A percentile compares a stretch with the other conserved stretches of the same genome.
phyloP scores from a whole-genome alignment of 2,888 invertebrate genomes.

The Yponomeuta plumbellus region DNA sequence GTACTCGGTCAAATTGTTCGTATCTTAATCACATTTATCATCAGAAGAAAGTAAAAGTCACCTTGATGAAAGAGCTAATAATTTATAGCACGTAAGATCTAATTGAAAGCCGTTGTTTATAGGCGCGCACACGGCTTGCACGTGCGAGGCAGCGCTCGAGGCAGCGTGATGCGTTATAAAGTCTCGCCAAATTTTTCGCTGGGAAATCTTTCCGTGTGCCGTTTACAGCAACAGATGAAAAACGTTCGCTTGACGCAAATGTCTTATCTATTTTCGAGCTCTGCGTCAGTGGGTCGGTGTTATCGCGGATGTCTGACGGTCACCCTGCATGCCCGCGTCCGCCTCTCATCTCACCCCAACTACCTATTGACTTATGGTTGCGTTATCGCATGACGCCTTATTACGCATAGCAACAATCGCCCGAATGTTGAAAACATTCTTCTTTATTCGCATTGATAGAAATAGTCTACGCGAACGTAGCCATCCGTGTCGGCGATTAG shows the following conservation, averaged over 20 bases:
- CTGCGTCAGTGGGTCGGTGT: constrained; percentile 65
- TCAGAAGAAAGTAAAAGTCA: not conserved
- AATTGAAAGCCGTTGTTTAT: not conserved
- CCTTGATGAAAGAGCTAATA: not conserved
- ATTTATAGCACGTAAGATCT: not conserved
- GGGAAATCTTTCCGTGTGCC: constrained; percentile 61
- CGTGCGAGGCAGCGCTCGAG: not conserved
- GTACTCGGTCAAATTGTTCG: not conserved
- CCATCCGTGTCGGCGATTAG: too few species aligned
- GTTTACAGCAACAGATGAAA: constrained; percentile 63
- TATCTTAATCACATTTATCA: not conserved
- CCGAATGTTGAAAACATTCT: not conserved
- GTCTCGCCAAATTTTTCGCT: constrained; percentile 57
- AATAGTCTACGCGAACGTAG: not conserved
- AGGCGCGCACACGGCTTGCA: not conserved
- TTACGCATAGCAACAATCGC: not conserved
- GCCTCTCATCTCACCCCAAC: not conserved
- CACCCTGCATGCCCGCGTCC: constrained; percentile 2
- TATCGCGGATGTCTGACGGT: constrained; percentile 44
- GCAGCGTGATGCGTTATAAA: constrained; percentile 24
- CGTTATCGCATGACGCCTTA: constrained; percentile 1
- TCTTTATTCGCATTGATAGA: not conserved
- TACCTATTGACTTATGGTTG: not conserved
- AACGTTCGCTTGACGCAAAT: constrained; percentile 74
- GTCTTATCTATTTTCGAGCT: constrained; percentile 74